Percentiles rank a stretch among this genome's conserved stretches.
These are phyloP conservation scores for Platanista minor DNA, from an alignment of 2,113 vertebrate species.

Conservation along the genomic window DNA sequence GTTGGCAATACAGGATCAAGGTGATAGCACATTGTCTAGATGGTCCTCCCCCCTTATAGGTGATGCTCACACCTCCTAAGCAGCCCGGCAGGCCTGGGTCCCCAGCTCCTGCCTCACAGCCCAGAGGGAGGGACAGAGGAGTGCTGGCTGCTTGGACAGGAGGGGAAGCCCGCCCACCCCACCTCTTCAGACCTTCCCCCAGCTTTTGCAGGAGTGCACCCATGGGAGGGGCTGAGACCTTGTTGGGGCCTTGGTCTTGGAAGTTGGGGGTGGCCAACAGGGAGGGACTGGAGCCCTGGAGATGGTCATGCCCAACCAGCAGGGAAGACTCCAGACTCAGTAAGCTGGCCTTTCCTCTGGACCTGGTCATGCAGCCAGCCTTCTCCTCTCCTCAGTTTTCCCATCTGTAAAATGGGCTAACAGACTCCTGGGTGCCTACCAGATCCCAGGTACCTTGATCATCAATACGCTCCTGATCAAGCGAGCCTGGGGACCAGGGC, in stretches of 20 bases:
- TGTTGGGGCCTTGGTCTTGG: too few relatives aligned
- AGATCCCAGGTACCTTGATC: not conserved
- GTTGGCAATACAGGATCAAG: not conserved
- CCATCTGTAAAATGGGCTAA: not conserved
- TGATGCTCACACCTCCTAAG: not conserved
- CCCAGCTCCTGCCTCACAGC: too few relatives aligned
- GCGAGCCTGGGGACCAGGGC: fast-evolving
- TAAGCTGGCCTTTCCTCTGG: not conserved
- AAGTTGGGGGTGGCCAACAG: too few relatives aligned
- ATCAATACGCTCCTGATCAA: not conserved
- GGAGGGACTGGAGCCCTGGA: not conserved
- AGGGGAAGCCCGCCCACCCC: too few relatives aligned
- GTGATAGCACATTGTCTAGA: not conserved
- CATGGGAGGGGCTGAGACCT: too few relatives aligned
- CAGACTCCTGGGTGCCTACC: not conserved
- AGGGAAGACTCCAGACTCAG: not conserved
- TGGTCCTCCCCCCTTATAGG: not conserved
- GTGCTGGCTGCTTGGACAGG: too few relatives aligned
- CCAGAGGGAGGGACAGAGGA: too few relatives aligned
- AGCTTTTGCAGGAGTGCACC: too few relatives aligned
- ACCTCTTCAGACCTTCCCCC: too few relatives aligned
- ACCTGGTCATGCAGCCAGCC: fast-evolving
- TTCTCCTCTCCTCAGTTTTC: not conserved
- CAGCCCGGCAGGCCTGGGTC: too few relatives aligned
- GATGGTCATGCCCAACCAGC: too few relatives aligned